Evolutionary conservation across 2,113 vertebrate genomes (phyloP), one percentile per base, ranked within the genome.

Genomic region (Falco punctatus): DNA sequence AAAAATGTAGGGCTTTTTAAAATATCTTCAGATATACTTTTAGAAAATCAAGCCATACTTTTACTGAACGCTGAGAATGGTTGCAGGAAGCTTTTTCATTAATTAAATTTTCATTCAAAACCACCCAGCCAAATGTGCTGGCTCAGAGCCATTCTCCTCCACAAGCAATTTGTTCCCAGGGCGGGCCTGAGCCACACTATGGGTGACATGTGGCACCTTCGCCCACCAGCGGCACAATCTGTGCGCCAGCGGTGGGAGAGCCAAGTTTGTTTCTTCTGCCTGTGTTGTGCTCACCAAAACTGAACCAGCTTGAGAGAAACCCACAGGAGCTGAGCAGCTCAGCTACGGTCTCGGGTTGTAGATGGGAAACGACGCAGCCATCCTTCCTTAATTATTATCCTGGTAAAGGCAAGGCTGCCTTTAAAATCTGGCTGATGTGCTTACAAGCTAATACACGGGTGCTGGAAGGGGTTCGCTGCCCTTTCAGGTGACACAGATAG

Each of bases 1-100:
- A n/a, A 83, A 86, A 46, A 42, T 6, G 4, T 6, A 30, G 2
- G 15, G 0, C 11, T 72, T 55, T 77, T 20, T 1, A 0, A 22
- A 91, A 22, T 12, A 42, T 17, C 15, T 84, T 71, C 17, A 22
- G 42, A 51, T 52, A 59, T 48, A 52, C 15, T 74, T 91, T 38
- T 24, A 30, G 55, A 78, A 90, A 73, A 46, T 10, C 7, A 59
- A 77, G 9, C 9, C n/a, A n/a, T 58, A 35, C 1, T 73, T 78
- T 33, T 66, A n/a, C 42, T 33, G 46, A 81, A 64, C 30, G 40
- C 9, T 13, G 35, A 51, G 38, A 67, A 78, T 7, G 6, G 28
- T 26, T 84, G 75, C 69, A 91, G 51, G 89, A 94, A 71, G n/a
- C 4, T 54, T 81, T 94, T 18, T 35, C 40, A 28, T 67, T 71